phyloP scores from a whole-genome alignment of 2,797 vertebrate genomes.

The Cyprinella venusta region DNA sequence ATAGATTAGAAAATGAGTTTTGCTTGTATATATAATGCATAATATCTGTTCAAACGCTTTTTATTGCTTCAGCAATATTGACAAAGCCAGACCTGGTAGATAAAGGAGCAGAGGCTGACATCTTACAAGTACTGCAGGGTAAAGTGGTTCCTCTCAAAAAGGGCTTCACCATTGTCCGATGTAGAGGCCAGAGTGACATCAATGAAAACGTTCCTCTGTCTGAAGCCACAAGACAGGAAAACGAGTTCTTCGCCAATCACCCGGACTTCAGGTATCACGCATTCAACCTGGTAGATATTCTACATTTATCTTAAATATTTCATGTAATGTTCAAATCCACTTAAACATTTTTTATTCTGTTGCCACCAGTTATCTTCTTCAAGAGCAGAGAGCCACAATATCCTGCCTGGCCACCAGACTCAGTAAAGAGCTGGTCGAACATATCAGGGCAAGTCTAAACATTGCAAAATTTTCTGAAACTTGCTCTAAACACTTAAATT shows the following conservation, averaged over 20 bases:
- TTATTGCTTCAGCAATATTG: slow-evolving; percentile 69
- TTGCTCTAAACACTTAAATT: neutral
- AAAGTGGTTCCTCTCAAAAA: slow-evolving; percentile 76
- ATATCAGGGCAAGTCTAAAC: slow-evolving; percentile 76
- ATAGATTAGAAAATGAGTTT: neutral
- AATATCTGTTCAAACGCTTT: neutral
- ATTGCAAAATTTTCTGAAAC: neutral
- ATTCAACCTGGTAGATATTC: neutral
- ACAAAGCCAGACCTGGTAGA: slow-evolving; percentile 84
- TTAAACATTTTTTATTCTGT: neutral
- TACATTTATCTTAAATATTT: neutral
- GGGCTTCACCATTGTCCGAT: slow-evolving; percentile 83
- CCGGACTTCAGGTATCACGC: slow-evolving; percentile 74
- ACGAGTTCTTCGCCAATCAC: slow-evolving; percentile 79
- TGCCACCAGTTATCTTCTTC: slow-evolving; percentile 69
- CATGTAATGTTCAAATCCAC: neutral
- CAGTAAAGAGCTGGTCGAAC: slow-evolving; percentile 76
- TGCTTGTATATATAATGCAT: neutral
- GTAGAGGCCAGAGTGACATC: slow-evolving; percentile 82
- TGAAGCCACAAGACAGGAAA: slow-evolving; percentile 74
- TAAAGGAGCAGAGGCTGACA: slow-evolving; percentile 72
- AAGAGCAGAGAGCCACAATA: slow-evolving; percentile 73
- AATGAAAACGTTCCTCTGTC: slow-evolving; percentile 67
- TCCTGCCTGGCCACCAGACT: slow-evolving; percentile 75
- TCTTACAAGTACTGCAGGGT: slow-evolving; percentile 74